Base-by-base conservation (phyloP, 2,888 invertebrate genomes). In the Drosophila formosana region DNA sequence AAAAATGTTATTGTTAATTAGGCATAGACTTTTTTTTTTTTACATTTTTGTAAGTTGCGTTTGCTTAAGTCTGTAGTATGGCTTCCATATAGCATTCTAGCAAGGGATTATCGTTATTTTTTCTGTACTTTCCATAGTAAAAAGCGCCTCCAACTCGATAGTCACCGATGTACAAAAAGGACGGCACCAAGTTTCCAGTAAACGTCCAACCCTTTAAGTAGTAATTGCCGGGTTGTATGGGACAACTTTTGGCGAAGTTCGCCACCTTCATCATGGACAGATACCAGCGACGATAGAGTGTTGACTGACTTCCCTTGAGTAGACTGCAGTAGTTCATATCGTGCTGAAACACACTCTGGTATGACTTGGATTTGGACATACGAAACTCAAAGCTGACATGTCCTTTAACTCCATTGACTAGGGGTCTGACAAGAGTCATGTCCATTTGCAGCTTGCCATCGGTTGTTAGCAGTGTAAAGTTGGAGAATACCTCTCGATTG, bases 121-220 rank as follows among this genome's bases (percentile, higher is more conserved):
- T 67, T 8, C 25, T 51, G n/a, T 57, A 66, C 26, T 77, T 71
- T 11, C 83, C 89, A 43, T 80, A 77, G 13, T 56, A 82, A n/a
- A 88, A 66, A 2, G 32, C 49, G 4, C 67, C 56, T 1, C 26
- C 30, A 4, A 88, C 73, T 0, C 87, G 77, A 67, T 88, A 83
- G 46, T 88, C 89, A 0, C 80, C 89, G 2, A 86, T 1, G 49
- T 80, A 80, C 1, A 83, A 26, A 52, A 80, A 88, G 0, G 83
- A 83, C 3, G 83, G 83, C 4, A 83, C 50, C n/a, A 72, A 45
- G 18, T 26, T 66, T 3, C 58, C 69, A 41, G 68, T 63, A 13
- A 88, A 37, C 4, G 63, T 49, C 87, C 89, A 83, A 5, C 53
- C 70, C 3, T 70, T 65, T 4, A 88, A 6, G 25, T 86, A 83